Evolutionary conservation across 2,797 vertebrate genomes (phyloP).

Genomic region (Hirundo rustica): DNA sequence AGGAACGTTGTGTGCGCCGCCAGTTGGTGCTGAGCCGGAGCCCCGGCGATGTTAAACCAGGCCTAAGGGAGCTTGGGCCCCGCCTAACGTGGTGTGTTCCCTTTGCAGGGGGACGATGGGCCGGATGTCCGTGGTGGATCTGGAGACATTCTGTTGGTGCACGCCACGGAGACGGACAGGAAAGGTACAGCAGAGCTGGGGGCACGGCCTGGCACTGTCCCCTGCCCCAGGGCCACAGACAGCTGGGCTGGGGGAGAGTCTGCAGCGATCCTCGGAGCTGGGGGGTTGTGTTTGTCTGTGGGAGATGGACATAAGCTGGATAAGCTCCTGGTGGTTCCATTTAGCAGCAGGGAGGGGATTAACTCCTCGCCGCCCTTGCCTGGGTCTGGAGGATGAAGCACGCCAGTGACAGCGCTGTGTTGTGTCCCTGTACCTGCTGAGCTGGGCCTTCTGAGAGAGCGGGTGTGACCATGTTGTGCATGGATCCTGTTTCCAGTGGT

Average conservation of each 20-base stretch:
- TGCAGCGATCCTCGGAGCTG: background rate
- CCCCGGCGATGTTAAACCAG: background rate
- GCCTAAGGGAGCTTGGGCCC: background rate
- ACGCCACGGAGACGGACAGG: constrained; percentile 95
- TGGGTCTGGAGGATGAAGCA: background rate
- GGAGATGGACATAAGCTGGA: background rate
- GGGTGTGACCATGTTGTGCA: background rate
- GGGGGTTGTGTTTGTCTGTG: background rate
- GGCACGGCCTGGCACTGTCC: background rate
- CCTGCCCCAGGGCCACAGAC: background rate
- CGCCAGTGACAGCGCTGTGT: background rate
- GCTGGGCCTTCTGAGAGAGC: background rate
- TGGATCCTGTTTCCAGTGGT: background rate
- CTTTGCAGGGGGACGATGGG: constrained; percentile 89
- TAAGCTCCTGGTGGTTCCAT: background rate
- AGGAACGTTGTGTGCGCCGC: background rate
- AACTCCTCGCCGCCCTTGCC: background rate
- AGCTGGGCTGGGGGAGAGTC: background rate
- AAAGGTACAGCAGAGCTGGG: constrained; percentile 82
- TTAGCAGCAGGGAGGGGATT: constrained; percentile 3
- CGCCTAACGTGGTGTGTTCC: background rate
- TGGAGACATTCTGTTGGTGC: constrained; percentile 93
- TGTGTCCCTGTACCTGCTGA: background rate
- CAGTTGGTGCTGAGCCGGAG: background rate
- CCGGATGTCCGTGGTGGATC: constrained; percentile 97